phyloP scores from a whole-genome alignment of 1,140 invertebrate genomes.

The Micrasema minimum region DNA sequence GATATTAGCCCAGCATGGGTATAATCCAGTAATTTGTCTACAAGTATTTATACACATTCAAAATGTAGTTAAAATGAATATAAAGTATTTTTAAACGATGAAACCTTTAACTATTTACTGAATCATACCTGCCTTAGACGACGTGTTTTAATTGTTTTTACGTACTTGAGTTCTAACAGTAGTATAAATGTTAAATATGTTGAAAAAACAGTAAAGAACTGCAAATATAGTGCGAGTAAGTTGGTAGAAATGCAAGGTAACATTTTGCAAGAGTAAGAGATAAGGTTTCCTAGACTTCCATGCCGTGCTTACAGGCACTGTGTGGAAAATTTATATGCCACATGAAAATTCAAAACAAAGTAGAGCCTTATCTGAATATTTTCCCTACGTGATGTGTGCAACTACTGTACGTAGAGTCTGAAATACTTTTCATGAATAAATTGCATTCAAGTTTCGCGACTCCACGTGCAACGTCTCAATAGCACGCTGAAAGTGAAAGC shows the following conservation, averaged over 20 bases:
- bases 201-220: too few species aligned
- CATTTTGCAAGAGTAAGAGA: slow-evolving; percentile 26
- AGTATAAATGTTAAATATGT: too few species aligned
- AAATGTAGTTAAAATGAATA: too few species aligned
- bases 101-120: too few species aligned
- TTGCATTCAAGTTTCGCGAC: slow-evolving; percentile 3
- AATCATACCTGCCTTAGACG: too few species aligned
- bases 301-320: slow-evolving; percentile 37
- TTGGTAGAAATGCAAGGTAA: slow-evolving; percentile 6
- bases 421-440: slow-evolving; percentile 37
- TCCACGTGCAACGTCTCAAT: slow-evolving; percentile 7
- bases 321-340: slow-evolving; percentile 37
- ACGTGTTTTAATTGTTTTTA: too few species aligned
- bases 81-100: too few species aligned
- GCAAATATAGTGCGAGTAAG: too few species aligned
- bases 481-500: slow-evolving; percentile 1
- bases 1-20: too few species aligned
- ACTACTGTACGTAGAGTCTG: background rate
- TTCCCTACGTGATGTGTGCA: slow-evolving; percentile 34
- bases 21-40: too few species aligned
- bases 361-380: slow-evolving; percentile 39
- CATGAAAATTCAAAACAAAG: slow-evolving; percentile 38
- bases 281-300: slow-evolving; percentile 15
- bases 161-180: too few species aligned
- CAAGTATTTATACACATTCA: too few species aligned